Base-by-base conservation (phyloP, 2,113 vertebrate species). In the Chloropsis cyanopogon region DNA sequence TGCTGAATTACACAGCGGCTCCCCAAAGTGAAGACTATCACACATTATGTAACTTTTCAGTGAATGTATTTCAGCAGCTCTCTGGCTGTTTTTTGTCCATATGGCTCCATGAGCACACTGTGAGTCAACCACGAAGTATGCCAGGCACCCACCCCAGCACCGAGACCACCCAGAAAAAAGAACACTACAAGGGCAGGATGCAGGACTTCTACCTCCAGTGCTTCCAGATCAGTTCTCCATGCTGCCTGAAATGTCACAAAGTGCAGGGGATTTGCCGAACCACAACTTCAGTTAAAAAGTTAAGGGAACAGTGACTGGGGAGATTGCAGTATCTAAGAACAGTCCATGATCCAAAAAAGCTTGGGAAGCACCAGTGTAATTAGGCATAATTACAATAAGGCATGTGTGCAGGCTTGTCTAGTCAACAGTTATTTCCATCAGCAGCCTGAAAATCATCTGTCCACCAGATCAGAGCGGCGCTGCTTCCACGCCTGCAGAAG, bases 401-500 rank as follows among this genome's bases (percentile, higher is more conserved):
- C 57, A 76, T 20, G 59, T 39, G 82, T 77, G 71, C 59, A 81
- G 72, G 64, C 83, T 91, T 81, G 71, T 66, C 86, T 93, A 83
- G 76, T 80, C 92, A 90, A 70, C 31, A 97, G 92, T 92, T 90
- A 92, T 63, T 92, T 75, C 82, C 75, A 88, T 60, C 76, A 84
- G 80, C 91, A 92, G 72, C 83, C 88, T 35, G 86, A 78, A 92
- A 94, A 93, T 87, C 89, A 82, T 89, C 89, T 95, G 91, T 85
- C 93, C 88, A 92, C 75, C 88, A 81, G 79, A 88, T 88, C 87
- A 92, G 68, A 90, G 82, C 75, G 82, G 78, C 0, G 0, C 4
- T 71, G 68, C 71, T 95, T 94, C 92, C 88, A 86, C 93, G 90
- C 64, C 52, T 81, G 79, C 59, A 86, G 79, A 94, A 90, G 79